Percentiles rank a stretch among this genome's conserved stretches.
phyloP scores from a whole-genome alignment of 2,113 vertebrate genomes.

The Festucalex cinctus region DNA sequence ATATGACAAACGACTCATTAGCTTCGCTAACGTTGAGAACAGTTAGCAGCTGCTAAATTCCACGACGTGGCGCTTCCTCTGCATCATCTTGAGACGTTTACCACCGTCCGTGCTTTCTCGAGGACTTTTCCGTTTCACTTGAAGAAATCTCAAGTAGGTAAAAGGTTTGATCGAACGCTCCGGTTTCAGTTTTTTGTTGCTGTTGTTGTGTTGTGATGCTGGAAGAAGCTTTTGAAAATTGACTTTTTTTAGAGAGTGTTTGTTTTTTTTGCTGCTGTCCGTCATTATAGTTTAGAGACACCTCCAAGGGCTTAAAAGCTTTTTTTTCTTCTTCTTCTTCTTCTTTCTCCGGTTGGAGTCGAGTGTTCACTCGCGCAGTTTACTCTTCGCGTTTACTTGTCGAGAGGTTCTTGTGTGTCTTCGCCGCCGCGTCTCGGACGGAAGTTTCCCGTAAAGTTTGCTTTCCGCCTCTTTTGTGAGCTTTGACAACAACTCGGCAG shows the following conservation, averaged over 20 bases:
- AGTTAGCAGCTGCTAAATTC: too few relatives aligned
- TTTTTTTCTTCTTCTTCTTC: background rate
- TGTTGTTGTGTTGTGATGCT: background rate
- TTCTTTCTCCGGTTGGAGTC: background rate
- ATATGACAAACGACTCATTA: too few relatives aligned
- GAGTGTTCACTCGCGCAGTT: too few relatives aligned
- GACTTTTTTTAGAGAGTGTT: background rate
- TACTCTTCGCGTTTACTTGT: background rate
- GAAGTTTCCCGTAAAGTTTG: conserved; percentile 40
- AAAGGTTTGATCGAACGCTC: too few relatives aligned
- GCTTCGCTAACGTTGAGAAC: too few relatives aligned
- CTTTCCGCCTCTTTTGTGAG: conserved; percentile 41
- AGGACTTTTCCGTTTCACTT: too few relatives aligned
- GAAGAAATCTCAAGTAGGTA: too few relatives aligned
- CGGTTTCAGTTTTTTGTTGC: too few relatives aligned
- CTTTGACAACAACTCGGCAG: conserved; percentile 24
- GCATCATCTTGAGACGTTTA: too few relatives aligned
- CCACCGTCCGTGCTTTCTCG: too few relatives aligned
- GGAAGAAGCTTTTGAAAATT: background rate
- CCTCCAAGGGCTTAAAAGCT: background rate
- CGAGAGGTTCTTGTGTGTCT: background rate
- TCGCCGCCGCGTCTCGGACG: conserved; percentile 5
- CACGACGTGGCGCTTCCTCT: too few relatives aligned
- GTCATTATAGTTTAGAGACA: background rate
- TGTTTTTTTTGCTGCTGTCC: background rate